Evolutionary conservation across 2,797 vertebrate genomes (phyloP), one percentile per base, ranked within the genome.

Genomic region (Gastrophryne carolinensis): DNA sequence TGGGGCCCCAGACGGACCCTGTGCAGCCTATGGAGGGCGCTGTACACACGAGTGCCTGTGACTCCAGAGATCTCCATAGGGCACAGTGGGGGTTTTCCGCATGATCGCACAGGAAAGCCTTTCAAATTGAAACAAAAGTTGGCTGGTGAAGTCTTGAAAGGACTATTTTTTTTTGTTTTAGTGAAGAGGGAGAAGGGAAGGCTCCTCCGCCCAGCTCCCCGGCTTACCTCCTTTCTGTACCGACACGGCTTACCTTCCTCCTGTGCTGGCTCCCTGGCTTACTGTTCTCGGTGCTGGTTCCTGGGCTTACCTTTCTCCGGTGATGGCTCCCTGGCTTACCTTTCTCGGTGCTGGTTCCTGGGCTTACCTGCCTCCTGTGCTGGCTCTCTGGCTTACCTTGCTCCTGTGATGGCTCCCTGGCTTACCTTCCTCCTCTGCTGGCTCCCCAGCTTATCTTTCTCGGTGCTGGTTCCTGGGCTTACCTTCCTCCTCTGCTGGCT

Each of bases 371-470:
- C 66, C 30, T 58, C 26, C 62, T 74, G 61, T 66, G 63, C 52
- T n/a, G n/a, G n/a, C n/a, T n/a, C n/a, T n/a, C n/a, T n/a, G n/a
- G 23, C 37, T 15, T 2, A 29, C 5, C 41, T 52, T 53, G 66
- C 30, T 58, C 26, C 62, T 74, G 61, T 66, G 63, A 37, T n/a
- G n/a, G n/a, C n/a, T n/a, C n/a, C n/a, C n/a, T n/a, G n/a, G n/a
- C n/a, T n/a, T n/a, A n/a, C n/a, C n/a, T n/a, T n/a, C n/a, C 63
- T 63, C 26, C 29, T 39, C 44, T 67, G 52, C 37, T n/a, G n/a
- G n/a, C n/a, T n/a, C n/a, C n/a, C n/a, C n/a, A n/a, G n/a, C 72
- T 74, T 74, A 74, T 62, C 72, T 74, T 74, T 13, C 24, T 69
- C 21, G 3, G 30, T 24, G 15, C 9, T 32, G 30, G 8, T 26